Evolutionary conservation across 1,140 invertebrate genomes (phyloP).

Genomic region (Caenorhabditis elegans): DNA sequence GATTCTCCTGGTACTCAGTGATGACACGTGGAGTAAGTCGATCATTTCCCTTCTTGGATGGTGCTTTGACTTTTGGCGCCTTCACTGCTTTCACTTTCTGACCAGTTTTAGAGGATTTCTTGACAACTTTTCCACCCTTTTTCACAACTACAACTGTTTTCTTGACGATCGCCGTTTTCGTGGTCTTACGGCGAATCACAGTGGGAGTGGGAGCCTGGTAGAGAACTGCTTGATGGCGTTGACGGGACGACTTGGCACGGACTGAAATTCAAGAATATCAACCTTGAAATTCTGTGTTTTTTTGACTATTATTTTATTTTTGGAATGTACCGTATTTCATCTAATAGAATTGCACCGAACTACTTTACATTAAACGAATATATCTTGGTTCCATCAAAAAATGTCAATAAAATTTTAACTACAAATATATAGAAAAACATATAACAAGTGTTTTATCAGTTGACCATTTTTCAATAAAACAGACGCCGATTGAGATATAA

Average conservation of each 20-base stretch:
- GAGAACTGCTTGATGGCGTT: background rate
- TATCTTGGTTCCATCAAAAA: too few species aligned
- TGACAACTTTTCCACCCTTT: background rate
- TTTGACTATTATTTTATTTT: too few species aligned
- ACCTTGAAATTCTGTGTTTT: background rate
- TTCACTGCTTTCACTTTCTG: too few species aligned
- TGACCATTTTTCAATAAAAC: too few species aligned
- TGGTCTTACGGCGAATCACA: background rate
- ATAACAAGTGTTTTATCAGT: too few species aligned
- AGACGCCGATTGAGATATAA: too few species aligned
- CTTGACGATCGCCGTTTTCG: background rate
- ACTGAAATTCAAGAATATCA: background rate
- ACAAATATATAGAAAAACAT: too few species aligned
- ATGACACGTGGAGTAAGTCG: slow-evolving; percentile 27
- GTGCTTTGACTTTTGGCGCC: slow-evolving; percentile 8
- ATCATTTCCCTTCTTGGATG: slow-evolving; percentile 43
- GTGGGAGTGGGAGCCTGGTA: background rate
- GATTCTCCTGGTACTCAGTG: slow-evolving; percentile 34
- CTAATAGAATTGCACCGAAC: too few species aligned
- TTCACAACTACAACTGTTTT: background rate
- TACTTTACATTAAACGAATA: too few species aligned
- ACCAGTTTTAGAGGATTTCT: background rate
- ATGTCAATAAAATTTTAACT: too few species aligned
- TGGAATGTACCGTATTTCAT: too few species aligned
- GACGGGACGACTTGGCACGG: background rate